These are phyloP conservation scores for Phylloscopus whistleri DNA, from an alignment of 2,113 vertebrate species.

Conservation along the genomic window DNA sequence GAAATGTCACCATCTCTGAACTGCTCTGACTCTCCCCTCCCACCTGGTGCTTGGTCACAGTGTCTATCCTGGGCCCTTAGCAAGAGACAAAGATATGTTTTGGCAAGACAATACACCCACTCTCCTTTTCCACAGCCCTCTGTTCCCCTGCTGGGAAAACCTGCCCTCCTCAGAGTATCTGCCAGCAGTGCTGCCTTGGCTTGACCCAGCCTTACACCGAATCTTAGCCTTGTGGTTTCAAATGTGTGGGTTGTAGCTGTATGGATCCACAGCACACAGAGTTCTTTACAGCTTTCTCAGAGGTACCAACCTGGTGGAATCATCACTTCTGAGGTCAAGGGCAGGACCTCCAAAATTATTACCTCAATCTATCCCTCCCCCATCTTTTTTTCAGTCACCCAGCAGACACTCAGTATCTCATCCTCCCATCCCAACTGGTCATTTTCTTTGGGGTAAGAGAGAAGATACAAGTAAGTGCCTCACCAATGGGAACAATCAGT, in stretches of 20 bases:
- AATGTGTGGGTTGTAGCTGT: not conserved
- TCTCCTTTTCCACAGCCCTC: not conserved
- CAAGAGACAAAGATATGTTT: fast-evolving
- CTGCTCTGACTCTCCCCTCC: not conserved
- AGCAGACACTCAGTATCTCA: not conserved
- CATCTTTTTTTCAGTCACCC: not conserved
- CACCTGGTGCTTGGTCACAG: fast-evolving
- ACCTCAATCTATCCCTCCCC: not conserved
- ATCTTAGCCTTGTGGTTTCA: not conserved
- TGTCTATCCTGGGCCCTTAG: not conserved
- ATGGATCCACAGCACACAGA: not conserved
- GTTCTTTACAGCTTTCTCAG: not conserved
- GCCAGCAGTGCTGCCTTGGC: not conserved
- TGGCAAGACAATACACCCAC: not conserved
- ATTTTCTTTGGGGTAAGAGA: not conserved
- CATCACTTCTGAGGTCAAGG: not conserved
- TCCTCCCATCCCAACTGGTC: not conserved
- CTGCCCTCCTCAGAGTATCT: not conserved
- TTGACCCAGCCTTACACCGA: not conserved
- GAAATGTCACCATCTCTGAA: not conserved
- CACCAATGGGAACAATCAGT: not conserved
- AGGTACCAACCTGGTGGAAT: not conserved
- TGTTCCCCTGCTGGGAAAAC: not conserved
- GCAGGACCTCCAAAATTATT: not conserved
- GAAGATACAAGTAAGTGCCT: not conserved